phyloP scores from a whole-genome alignment of 1,140 invertebrate genomes.

The Lepidurus apus region DNA sequence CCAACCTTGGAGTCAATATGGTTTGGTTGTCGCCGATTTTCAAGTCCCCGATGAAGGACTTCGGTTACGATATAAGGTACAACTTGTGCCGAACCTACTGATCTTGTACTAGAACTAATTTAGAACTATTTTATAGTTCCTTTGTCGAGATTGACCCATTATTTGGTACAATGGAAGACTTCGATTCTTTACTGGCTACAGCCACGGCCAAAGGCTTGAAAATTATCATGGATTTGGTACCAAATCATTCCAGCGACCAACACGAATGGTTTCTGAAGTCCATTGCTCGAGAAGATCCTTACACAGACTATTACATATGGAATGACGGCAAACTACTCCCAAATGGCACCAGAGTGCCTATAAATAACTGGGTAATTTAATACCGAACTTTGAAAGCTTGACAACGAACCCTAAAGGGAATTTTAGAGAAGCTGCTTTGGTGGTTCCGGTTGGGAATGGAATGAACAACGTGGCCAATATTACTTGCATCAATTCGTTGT shows the following conservation, averaged over 20 bases:
- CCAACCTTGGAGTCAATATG: conserved; percentile 53
- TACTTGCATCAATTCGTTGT: conserved; percentile 67
- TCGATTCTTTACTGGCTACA: conserved; percentile 49
- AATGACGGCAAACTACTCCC: conserved; percentile 35
- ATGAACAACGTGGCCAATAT: conserved; percentile 58
- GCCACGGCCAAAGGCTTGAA: conserved; percentile 57
- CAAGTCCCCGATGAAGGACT: conserved; percentile 59
- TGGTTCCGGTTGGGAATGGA: conserved; percentile 66
- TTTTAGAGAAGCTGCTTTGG: conserved; percentile 40
- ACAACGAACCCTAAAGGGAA: not conserved
- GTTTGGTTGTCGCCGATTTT: conserved; percentile 68
- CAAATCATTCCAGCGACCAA: conserved; percentile 74
- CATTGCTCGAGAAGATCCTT: conserved; percentile 33
- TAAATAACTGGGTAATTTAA: conserved; percentile 40
- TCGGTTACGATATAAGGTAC: conserved; percentile 57
- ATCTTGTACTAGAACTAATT: not conserved
- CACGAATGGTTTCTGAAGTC: conserved; percentile 43
- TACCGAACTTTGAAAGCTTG: not conserved
- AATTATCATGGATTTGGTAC: conserved; percentile 75
- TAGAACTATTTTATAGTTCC: not conserved
- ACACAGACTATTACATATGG: conserved; percentile 40
- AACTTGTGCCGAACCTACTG: not conserved
- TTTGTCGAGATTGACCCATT: conserved; percentile 49
- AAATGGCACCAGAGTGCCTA: conserved; percentile 36
- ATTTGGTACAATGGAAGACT: conserved; percentile 59